phyloP scores from a whole-genome alignment of 2,113 vertebrate genomes.

The Oxyura jamaicensis region DNA sequence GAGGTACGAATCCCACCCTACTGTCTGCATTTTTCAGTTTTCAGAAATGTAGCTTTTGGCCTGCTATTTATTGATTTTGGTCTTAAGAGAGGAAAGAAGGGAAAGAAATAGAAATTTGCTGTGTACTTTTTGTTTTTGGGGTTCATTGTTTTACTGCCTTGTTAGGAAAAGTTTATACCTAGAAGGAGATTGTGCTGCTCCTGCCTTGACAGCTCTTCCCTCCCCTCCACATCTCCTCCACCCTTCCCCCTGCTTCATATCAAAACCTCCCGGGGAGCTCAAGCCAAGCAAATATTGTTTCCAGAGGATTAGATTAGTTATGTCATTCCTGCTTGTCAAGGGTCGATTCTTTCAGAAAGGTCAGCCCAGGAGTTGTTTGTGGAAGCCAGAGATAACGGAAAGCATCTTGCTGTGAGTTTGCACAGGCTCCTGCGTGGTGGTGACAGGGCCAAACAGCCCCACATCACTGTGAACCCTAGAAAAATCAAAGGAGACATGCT shows the following conservation, averaged over 20 bases:
- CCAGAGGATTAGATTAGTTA: not conserved
- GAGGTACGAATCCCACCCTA: not conserved
- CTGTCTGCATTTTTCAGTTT: not conserved
- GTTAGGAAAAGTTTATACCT: not conserved
- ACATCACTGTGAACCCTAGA: not conserved
- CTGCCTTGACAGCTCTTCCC: not conserved
- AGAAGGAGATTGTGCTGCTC: not conserved
- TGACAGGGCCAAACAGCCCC: not conserved
- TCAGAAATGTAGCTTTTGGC: not conserved
- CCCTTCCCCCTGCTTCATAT: not conserved
- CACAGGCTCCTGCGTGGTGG: not conserved
- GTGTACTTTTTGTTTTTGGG: not conserved
- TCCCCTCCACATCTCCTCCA: not conserved
- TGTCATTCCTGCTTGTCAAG: not conserved
- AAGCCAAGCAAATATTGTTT: not conserved
- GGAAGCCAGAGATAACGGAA: conserved; percentile 4
- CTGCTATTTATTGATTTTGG: not conserved
- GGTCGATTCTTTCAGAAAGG: not conserved
- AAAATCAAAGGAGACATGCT: fast-evolving
- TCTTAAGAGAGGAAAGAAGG: not conserved
- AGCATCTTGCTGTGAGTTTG: not conserved
- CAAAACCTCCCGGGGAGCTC: not conserved
- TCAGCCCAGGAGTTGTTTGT: conserved; percentile 19
- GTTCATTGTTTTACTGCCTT: not conserved
- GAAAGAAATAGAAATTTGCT: not conserved